Evolutionary conservation across 2,888 invertebrate genomes (phyloP).

Genomic region (Dichetophora obliterata): DNA sequence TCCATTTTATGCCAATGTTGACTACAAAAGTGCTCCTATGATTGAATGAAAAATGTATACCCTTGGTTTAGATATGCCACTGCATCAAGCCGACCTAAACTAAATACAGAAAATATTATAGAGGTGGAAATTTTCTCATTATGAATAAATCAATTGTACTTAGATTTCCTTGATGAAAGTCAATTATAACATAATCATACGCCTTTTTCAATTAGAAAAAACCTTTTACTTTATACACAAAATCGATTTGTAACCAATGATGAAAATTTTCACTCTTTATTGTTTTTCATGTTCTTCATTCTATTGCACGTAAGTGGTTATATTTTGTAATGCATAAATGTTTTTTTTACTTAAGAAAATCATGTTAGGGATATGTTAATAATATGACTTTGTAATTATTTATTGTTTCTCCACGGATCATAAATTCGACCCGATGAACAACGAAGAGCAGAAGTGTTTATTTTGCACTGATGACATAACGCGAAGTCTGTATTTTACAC

Average conservation of each 20-base stretch:
- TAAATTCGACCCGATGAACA: constrained; percentile 24
- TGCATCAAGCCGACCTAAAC: background rate
- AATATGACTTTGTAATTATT: constrained; percentile 35
- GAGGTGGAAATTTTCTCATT: too few relatives aligned
- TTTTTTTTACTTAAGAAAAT: background rate
- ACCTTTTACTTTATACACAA: constrained; percentile 22
- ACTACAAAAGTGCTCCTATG: too few relatives aligned
- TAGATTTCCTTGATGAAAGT: background rate
- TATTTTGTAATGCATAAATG: background rate
- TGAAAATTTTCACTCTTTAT: background rate
- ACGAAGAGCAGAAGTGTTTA: background rate
- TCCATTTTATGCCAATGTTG: constrained; percentile 22
- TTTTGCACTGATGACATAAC: background rate
- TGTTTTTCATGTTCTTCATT: background rate
- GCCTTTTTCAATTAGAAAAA: background rate
- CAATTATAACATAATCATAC: background rate
- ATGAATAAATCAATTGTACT: too few relatives aligned
- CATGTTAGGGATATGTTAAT: background rate
- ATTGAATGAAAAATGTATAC: background rate
- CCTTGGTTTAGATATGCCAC: background rate
- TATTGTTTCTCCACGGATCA: constrained; percentile 21
- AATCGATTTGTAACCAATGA: background rate
- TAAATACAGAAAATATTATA: background rate
- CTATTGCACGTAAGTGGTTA: background rate
- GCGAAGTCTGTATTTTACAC: background rate